phyloP scores from a whole-genome alignment of 2,888 invertebrate genomes.

The Nomada ferruginata region DNA sequence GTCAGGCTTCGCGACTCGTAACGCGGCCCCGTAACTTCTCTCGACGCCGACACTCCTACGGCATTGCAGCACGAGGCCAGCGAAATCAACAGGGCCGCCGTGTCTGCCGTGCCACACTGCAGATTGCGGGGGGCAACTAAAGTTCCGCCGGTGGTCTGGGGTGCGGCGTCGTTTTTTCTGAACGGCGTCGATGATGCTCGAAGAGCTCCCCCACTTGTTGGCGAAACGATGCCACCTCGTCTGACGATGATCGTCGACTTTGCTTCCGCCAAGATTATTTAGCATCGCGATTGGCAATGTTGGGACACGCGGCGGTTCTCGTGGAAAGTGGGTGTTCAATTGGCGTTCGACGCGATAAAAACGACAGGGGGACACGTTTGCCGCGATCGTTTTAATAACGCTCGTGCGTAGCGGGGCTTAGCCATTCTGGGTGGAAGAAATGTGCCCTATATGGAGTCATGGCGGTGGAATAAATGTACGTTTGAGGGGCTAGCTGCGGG shows the following conservation, averaged over 20 bases:
- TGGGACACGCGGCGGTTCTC: neutral
- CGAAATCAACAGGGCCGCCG: constrained; percentile 74
- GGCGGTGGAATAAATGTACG: neutral
- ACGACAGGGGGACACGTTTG: neutral
- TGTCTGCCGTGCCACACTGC: constrained; percentile 55
- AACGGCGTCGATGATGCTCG: constrained; percentile 57
- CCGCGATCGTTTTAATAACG: too few relatives aligned
- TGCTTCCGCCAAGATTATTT: constrained; percentile 2
- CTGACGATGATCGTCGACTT: constrained; percentile 26
- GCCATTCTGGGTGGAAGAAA: neutral
- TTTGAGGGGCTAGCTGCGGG: neutral
- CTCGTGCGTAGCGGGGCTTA: too few relatives aligned
- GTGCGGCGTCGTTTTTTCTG: constrained; percentile 53
- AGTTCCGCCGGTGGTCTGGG: constrained; percentile 60
- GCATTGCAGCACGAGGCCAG: constrained; percentile 29
- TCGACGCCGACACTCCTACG: constrained; percentile 48
- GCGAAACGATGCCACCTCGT: constrained; percentile 38
- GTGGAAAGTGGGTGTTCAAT: neutral
- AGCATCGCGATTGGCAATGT: constrained; percentile 1
- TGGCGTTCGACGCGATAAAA: too few relatives aligned
- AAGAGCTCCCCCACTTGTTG: neutral
- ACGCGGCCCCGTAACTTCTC: constrained; percentile 59
- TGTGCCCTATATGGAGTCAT: neutral
- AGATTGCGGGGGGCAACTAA: constrained; percentile 75
- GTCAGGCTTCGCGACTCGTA: constrained; percentile 53